Percentiles rank a stretch among this genome's conserved stretches.
Conservation (phyloP, 2,797 vertebrate genomes). For the Cryptoprocta ferox region DNA sequence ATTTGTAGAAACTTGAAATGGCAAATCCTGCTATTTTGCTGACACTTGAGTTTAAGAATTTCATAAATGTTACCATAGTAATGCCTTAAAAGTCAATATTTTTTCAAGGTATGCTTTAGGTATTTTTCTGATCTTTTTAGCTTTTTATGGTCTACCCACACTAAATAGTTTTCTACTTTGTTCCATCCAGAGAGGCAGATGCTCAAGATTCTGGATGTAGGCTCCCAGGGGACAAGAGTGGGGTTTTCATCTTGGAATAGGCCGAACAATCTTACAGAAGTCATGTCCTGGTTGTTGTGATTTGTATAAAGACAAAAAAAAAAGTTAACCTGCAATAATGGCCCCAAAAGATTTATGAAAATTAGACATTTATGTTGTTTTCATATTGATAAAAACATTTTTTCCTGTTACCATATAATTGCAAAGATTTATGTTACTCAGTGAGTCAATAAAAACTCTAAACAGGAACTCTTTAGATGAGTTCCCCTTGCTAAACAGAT, state of each 20-base stretch:
- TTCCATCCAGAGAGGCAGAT: background rate
- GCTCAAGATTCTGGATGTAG: background rate
- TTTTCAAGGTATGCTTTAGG: background rate
- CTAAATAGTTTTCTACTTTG: background rate
- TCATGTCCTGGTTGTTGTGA: background rate
- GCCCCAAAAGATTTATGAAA: background rate
- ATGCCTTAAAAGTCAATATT: constrained; percentile 8
- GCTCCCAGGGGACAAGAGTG: background rate
- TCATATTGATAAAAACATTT: background rate
- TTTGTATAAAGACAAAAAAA: constrained; percentile 46
- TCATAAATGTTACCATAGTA: background rate
- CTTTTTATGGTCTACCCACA: background rate
- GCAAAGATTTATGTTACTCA: constrained; percentile 1
- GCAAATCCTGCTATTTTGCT: constrained; percentile 36
- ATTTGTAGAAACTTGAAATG: constrained; percentile 26
- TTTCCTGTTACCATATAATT: background rate
- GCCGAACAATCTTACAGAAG: background rate
- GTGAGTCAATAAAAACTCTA: background rate
- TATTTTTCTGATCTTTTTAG: constrained; percentile 34
- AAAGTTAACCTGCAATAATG: background rate
- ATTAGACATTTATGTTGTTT: background rate
- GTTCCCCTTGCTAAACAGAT: background rate
- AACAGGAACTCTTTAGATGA: constrained; percentile 8
- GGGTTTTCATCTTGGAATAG: background rate
- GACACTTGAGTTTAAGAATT: constrained; percentile 51